These are phyloP conservation scores for Mareca penelope DNA, from an alignment of 2,797 vertebrate species.

Conservation along the genomic window DNA sequence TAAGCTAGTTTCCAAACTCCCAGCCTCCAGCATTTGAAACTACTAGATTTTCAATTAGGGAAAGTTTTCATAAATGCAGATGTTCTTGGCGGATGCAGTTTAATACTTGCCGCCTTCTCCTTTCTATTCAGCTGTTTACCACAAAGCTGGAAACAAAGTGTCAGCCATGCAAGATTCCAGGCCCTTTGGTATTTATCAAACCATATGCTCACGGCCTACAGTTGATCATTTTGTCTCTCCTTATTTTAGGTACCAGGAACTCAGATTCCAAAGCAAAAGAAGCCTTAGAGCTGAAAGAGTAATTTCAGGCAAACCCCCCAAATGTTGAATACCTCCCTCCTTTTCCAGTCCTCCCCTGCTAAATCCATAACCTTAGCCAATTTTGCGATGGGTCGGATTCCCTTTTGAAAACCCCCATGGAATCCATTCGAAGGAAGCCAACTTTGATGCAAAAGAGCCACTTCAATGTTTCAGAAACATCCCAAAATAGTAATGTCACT, in stretches of 20 bases:
- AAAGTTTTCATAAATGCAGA: slow-evolving; percentile 62
- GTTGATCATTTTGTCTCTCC: not conserved
- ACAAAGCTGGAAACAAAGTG: slow-evolving; percentile 26
- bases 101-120: slow-evolving; percentile 7
- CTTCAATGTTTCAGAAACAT: not conserved
- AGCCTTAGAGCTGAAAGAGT: not conserved
- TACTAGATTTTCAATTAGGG: slow-evolving; percentile 43
- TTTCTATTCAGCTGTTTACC: slow-evolving; percentile 48
- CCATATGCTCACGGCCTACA: not conserved
- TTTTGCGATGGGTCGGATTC: not conserved
- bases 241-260: not conserved
- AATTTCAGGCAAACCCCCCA: not conserved
- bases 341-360: not conserved
- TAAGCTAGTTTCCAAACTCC: slow-evolving; percentile 24
- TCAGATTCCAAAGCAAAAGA: not conserved
- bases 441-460: not conserved
- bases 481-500: slow-evolving; percentile 10
- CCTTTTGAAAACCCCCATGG: not conserved
- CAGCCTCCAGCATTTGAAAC: slow-evolving; percentile 56
- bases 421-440: not conserved
- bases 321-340: not conserved
- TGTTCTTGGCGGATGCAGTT: slow-evolving; percentile 30
- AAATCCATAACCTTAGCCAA: not conserved
- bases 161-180: not conserved
- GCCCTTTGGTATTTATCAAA: not conserved